Conservation (phyloP, 2,888 invertebrate species). For the Hanleya hanleyi region DNA sequence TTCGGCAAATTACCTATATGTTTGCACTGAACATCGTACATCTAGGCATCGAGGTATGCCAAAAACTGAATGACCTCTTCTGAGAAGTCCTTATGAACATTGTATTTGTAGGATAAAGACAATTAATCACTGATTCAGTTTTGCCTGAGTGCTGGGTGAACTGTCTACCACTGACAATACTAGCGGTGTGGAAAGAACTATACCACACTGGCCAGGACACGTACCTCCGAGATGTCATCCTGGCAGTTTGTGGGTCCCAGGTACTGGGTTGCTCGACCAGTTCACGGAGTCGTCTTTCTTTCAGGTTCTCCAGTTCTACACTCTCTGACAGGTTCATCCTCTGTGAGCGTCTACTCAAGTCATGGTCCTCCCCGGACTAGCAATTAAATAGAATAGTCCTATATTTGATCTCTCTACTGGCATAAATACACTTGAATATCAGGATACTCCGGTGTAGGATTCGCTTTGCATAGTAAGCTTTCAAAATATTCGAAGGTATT, state of each 20-base stretch:
- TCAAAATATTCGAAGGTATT: too few relatives aligned
- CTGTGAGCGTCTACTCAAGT: constrained; percentile 42
- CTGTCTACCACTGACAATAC: too few relatives aligned
- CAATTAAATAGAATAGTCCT: neutral
- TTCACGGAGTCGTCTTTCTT: constrained; percentile 59
- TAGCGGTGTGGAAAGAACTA: constrained; percentile 42
- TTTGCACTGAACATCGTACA: too few relatives aligned
- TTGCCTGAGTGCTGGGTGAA: too few relatives aligned
- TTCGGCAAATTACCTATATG: too few relatives aligned
- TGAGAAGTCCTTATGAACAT: too few relatives aligned
- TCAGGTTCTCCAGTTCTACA: constrained; percentile 56
- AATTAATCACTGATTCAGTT: too few relatives aligned
- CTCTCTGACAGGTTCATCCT: constrained; percentile 55
- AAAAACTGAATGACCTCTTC: too few relatives aligned
- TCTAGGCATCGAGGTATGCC: too few relatives aligned
- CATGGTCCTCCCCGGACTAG: constrained; percentile 45
- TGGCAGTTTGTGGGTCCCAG: constrained; percentile 59
- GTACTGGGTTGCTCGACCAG: constrained; percentile 49
- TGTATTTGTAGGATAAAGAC: too few relatives aligned
- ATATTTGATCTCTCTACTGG: neutral
- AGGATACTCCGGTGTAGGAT: too few relatives aligned
- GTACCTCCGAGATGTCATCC: constrained; percentile 76
- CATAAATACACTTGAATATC: neutral
- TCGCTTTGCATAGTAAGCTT: too few relatives aligned
- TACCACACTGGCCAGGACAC: constrained; percentile 80